Conservation (phyloP, 2,113 vertebrate genomes). For the Microtus ochrogaster region DNA sequence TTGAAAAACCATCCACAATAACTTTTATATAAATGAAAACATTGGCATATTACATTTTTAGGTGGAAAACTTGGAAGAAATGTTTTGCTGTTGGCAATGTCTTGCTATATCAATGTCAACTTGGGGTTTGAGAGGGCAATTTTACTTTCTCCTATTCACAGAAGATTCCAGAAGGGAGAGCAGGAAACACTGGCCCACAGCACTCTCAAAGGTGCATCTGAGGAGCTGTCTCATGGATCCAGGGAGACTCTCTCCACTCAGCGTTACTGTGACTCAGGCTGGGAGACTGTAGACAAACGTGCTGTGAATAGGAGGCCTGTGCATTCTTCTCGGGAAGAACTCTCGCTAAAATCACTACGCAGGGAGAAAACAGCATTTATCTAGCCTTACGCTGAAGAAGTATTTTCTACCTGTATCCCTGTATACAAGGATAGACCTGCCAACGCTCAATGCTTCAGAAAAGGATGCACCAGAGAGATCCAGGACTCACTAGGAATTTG, state of each 20-base stretch:
- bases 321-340: neutral
- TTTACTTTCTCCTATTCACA: neutral
- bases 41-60: neutral
- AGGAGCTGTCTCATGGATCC: neutral
- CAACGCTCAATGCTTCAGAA: neutral
- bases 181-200: neutral
- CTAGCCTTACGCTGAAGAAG: neutral
- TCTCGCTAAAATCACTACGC: neutral
- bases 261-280: neutral
- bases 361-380: neutral
- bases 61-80: constrained; percentile 8
- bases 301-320: neutral
- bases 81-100: neutral
- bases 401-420: neutral
- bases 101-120: neutral
- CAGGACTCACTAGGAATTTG: neutral
- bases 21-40: neutral
- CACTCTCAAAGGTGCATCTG: neutral
- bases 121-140: rapidly evolving
- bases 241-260: neutral
- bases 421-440: neutral
- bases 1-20: neutral
- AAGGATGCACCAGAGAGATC: neutral
- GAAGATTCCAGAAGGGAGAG: neutral
- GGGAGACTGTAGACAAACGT: neutral